A percentile compares a stretch with the other conserved stretches of the same genome.
Evolutionary conservation across 1,140 invertebrate genomes (phyloP).

Genomic region (Micrasema minimum): DNA sequence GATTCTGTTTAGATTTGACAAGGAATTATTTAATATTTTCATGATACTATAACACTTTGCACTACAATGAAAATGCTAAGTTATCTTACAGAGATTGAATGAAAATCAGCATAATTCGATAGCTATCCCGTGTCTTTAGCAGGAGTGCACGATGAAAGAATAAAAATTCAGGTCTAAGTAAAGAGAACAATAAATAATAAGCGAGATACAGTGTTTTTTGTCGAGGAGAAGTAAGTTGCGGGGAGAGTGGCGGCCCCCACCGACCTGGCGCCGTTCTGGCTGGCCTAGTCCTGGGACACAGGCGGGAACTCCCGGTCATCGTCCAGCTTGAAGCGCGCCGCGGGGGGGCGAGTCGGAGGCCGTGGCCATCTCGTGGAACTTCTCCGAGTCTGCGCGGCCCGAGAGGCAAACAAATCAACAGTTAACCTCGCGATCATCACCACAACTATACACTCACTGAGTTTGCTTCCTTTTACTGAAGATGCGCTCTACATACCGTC

Average conservation of each 20-base stretch:
- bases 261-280: too few relatives aligned
- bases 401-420: neutral
- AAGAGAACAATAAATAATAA: neutral
- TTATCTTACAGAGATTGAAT: too few relatives aligned
- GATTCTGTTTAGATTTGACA: too few relatives aligned
- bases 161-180: neutral
- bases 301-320: conserved; percentile 88
- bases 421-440: conserved; percentile 20
- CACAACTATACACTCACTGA: neutral
- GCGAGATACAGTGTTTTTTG: conserved; percentile 7
- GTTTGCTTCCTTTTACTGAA: too few relatives aligned
- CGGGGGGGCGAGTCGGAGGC: conserved; percentile 75
- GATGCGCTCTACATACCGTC: too few relatives aligned
- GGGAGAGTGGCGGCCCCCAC: neutral
- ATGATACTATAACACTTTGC: too few relatives aligned
- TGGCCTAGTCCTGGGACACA: conserved; percentile 73
- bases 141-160: too few relatives aligned
- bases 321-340: conserved; percentile 76
- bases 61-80: too few relatives aligned
- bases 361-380: conserved; percentile 77
- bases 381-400: conserved; percentile 77
- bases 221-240: conserved; percentile 33
- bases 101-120: too few relatives aligned
- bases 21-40: too few relatives aligned
- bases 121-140: too few relatives aligned